Base-by-base conservation (phyloP, 2,888 invertebrate genomes). In the Euplagia quadripunctaria region DNA sequence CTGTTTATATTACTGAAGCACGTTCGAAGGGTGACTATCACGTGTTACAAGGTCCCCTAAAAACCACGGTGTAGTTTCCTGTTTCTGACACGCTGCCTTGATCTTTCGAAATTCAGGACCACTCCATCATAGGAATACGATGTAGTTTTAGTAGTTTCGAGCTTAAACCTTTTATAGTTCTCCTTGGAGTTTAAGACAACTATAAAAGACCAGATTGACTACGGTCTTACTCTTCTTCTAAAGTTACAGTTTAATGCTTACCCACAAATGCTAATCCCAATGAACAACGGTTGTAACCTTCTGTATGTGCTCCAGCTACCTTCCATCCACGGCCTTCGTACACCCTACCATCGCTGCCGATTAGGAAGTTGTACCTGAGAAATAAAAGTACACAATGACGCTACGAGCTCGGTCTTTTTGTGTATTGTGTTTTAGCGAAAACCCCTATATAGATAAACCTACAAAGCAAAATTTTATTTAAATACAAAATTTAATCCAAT, bases 271-370 rank as follows among this genome's bases (percentile, higher is more conserved):
- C 68, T 20, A 68, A 42, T 0, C 68, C 68, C 4, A 68, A 42
- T n/a, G 68, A 68, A 52, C 68, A 68, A n/a, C 42, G 52, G 41
- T 55, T 42, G 16, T 68, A 68, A 3, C 52, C 52, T 7, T 12
- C 5, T 11, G 42, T 68, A 55, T 68, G 51, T 42, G 52, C 11
- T 42, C 68, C 68, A 12, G 31, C 52, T 42, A n/a, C 17, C 31
- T 55, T 55, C 68, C 68, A 68, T 43, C 68, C 68, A 55, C 68
- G 58, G 4, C 68, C 55, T 68, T 68, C 68, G 14, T 68, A 68
- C 8, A 68, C 68, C n/a, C 49, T 49, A n/a, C 55, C 55, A 14
- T 68, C 68, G n/a, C n/a, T 55, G 3, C 68, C 68, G 8, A 68
- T 68, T 7, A 68, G 12, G 42, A 68, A 68, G n/a, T 68, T 68